Evolutionary conservation across 2,113 vertebrate species (phyloP), one percentile per base, ranked within the genome.

Genomic region (Pterophyllum scalare): DNA sequence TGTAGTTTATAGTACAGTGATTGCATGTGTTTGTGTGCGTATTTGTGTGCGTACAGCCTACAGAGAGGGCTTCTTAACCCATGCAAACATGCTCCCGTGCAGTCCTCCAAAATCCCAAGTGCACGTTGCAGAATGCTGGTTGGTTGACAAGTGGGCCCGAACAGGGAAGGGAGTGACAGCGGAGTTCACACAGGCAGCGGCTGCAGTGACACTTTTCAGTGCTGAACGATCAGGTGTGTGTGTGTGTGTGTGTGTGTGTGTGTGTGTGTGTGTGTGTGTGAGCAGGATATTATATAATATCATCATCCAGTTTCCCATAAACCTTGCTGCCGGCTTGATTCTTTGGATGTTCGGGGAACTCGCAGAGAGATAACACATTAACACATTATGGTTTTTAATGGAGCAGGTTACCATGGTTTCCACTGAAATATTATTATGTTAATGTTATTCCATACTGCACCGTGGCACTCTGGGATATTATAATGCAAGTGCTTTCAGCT

Each of bases 341-440:
- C 59, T 79, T 20, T 40, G 13, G 13, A n/a, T 28, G 3, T 4
- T 3, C 19, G 0, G 12, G 65, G 59, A 61, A 60, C 81, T 72
- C 59, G 1, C 5, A 12, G 64, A 78, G 72, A 60, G 31, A 74
- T n/a, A 35, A 31, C 57, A 7, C 61, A 78, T 77, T n/a, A 35
- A 31, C 59, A 12, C 61, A 78, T 77, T 31, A 38, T 13, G 31
- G 81, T 17, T 58, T 65, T 86, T 62, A 58, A 58, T 77, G 22
- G 31, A 28, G 15, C 11, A 2, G 22, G 91, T 92, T 92, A 80
- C 84, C 91, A 88, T 89, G 91, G 91, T 87, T 83, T 75, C 89
- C 19, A 20, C 58, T 77, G 87, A 87, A 77, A 40, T 89, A 85
- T 70, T 77, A 70, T 84, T 22, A 88, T 15, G 79, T 75, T 91